A percentile compares a stretch with the other conserved stretches of the same genome.
Conservation (phyloP, 2,888 invertebrate genomes). For the Endomychus coccineus region DNA sequence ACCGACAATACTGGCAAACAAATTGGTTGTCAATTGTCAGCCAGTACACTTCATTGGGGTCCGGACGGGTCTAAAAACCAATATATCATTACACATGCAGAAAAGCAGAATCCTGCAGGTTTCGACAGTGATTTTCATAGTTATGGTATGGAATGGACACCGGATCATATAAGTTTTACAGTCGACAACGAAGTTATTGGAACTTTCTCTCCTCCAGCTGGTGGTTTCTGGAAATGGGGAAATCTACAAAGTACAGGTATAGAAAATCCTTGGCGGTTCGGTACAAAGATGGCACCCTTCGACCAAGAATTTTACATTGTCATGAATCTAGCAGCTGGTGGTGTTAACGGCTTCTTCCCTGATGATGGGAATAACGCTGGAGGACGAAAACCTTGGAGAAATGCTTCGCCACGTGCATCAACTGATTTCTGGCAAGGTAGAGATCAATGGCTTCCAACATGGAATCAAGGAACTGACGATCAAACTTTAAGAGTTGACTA, state of each 20-base stretch:
- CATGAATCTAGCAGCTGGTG: conserved; percentile 62
- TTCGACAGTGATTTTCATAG: conserved; percentile 54
- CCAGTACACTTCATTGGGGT: conserved; percentile 61
- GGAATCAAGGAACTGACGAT: conserved; percentile 48
- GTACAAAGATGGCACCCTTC: conserved; percentile 54
- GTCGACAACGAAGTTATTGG: conserved; percentile 51
- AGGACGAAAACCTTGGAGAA: conserved; percentile 55
- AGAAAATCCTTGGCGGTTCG: conserved; percentile 51
- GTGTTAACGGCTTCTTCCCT: conserved; percentile 59
- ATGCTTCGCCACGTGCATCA: conserved; percentile 40
- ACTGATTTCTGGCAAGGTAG: conserved; percentile 58
- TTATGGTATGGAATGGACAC: conserved; percentile 62
- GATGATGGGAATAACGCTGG: conserved; percentile 50
- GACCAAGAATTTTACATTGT: conserved; percentile 58
- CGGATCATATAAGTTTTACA: conserved; percentile 45
- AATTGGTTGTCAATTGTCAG: conserved; percentile 53
- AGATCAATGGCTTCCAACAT: conserved; percentile 51
- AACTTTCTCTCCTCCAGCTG: conserved; percentile 45
- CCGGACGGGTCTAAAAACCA: conserved; percentile 50
- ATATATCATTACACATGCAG: conserved; percentile 49
- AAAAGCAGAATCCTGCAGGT: conserved; percentile 38
- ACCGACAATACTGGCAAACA: conserved; percentile 41
- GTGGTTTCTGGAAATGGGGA: conserved; percentile 61
- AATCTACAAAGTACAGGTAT: conserved; percentile 47
- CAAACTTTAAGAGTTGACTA: conserved; percentile 61